Conservation (phyloP, 1,140 invertebrate species). For the Aphis craccivora region DNA sequence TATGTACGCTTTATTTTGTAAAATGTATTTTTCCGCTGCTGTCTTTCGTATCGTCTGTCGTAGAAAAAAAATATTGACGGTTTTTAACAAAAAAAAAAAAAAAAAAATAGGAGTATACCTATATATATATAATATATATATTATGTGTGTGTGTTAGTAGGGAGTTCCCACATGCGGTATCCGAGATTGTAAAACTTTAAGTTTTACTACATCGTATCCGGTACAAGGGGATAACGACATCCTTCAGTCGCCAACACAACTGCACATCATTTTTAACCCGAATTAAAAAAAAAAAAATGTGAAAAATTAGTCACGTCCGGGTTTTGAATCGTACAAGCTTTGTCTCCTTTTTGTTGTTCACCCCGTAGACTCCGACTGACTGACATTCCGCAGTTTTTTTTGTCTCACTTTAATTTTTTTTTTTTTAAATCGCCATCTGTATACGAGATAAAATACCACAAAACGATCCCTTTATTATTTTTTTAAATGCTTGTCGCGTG, state of each 20-base stretch:
- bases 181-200: slow-evolving; percentile 47
- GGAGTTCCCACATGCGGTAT: background rate
- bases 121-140: background rate
- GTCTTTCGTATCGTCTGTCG: background rate
- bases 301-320: slow-evolving; percentile 56
- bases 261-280: slow-evolving; percentile 55
- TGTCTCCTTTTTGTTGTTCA: slow-evolving; percentile 34
- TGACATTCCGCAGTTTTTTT: slow-evolving; percentile 45
- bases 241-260: slow-evolving; percentile 12
- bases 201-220: slow-evolving; percentile 38
- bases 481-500: slow-evolving; percentile 37
- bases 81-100: background rate
- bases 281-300: slow-evolving; percentile 54
- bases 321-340: slow-evolving; percentile 52
- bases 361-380: background rate
- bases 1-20: background rate
- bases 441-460: background rate
- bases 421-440: background rate
- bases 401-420: slow-evolving; percentile 19
- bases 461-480: slow-evolving; percentile 29
- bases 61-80: slow-evolving; percentile 1
- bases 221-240: slow-evolving; percentile 46
- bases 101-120: background rate
- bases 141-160: background rate
- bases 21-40: background rate